These are phyloP conservation scores for Lottia scabra DNA, from an alignment of 2,888 invertebrate species.

Conservation along the genomic window DNA sequence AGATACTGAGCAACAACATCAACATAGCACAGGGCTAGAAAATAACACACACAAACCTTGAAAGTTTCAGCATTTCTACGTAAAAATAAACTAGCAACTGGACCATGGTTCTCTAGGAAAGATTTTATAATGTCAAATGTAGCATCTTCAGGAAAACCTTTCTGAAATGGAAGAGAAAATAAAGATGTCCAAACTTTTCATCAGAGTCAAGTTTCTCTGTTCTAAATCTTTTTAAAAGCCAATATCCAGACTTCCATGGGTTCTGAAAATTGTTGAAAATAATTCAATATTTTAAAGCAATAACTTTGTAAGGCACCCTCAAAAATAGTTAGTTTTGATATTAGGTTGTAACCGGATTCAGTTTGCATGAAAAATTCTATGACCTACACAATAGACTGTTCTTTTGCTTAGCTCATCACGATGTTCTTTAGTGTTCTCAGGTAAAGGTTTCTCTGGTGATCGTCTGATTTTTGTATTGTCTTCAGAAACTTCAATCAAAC, in stretches of 20 bases:
- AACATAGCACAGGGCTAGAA: no score
- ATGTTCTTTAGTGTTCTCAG: slow-evolving; percentile 86
- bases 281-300: no score
- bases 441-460: slow-evolving; percentile 80
- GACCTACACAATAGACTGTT: slow-evolving; percentile 80
- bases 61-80: slow-evolving; percentile 64
- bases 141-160: slow-evolving; percentile 73
- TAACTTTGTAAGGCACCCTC: no score
- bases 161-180: slow-evolving; percentile 72
- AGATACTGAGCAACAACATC: no score
- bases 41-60: slow-evolving; percentile 48
- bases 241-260: no score
- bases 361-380: no score
- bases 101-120: slow-evolving; percentile 80
- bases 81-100: slow-evolving; percentile 77
- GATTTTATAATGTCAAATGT: slow-evolving; percentile 80
- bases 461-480: slow-evolving; percentile 81
- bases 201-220: no score
- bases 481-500: slow-evolving; percentile 80
- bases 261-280: no score
- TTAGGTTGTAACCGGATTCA: no score
- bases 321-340: no score
- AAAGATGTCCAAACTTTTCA: no score
- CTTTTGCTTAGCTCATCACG: slow-evolving; percentile 81
- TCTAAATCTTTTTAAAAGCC: not conserved